phyloP scores from a whole-genome alignment of 2,797 vertebrate genomes.

The Onychomys torridus region DNA sequence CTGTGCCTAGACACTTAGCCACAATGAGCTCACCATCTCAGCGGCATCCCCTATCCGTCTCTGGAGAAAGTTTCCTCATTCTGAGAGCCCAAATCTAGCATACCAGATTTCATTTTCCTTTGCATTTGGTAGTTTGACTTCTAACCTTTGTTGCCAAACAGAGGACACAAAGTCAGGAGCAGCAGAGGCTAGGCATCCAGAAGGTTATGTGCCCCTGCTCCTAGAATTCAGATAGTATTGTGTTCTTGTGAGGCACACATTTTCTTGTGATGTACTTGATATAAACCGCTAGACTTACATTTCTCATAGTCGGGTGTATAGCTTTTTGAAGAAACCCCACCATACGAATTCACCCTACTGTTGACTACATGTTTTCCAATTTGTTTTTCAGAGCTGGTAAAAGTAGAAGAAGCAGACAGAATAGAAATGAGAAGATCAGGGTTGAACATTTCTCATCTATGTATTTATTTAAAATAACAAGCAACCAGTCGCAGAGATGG shows the following conservation, averaged over 20 bases:
- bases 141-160: background rate
- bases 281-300: background rate
- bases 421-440: background rate
- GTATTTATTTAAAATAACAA: constrained; percentile 34
- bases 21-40: background rate
- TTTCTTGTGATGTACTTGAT: background rate
- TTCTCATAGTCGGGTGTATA: background rate
- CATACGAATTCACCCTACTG: constrained; percentile 11
- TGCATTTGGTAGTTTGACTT: background rate
- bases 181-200: background rate
- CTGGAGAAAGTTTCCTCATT: background rate
- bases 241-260: background rate
- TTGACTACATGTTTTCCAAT: constrained; percentile 41
- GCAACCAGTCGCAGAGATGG: background rate
- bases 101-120: background rate
- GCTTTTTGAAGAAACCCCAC: constrained; percentile 9
- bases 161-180: background rate
- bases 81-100: constrained; percentile 1
- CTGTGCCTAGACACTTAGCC: background rate
- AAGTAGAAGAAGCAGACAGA: constrained; percentile 16
- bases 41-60: background rate
- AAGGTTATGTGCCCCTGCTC: background rate
- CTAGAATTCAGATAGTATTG: background rate
- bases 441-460: background rate
- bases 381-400: constrained; percentile 18